Conservation (phyloP, 2,888 invertebrate genomes). For the Liodrosophila aerea region DNA sequence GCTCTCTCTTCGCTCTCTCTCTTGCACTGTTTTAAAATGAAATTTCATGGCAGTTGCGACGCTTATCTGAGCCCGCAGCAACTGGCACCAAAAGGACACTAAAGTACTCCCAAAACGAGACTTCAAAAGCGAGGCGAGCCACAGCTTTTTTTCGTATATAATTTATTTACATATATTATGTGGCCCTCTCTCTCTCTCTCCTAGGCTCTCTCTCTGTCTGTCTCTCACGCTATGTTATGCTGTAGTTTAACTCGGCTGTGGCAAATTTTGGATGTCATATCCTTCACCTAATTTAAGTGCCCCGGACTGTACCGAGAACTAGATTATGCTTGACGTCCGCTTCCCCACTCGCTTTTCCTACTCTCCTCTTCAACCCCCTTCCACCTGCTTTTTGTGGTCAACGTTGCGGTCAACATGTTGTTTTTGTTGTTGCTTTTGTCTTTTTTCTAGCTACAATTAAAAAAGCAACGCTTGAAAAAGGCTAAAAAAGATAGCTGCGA, state of each 20-base stretch:
- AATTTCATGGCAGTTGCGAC: constrained; percentile 29
- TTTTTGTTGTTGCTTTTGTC: background rate
- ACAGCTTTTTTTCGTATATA: constrained; percentile 4
- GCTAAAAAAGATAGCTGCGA: background rate
- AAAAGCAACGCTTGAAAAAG: constrained; percentile 16
- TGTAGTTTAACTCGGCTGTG: too few relatives aligned
- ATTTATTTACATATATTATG: constrained; percentile 20
- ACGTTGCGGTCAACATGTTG: constrained; percentile 23
- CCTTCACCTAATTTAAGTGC: constrained; percentile 66
- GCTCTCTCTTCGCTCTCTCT: background rate
- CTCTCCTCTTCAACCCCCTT: background rate
- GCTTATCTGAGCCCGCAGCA: constrained; percentile 17
- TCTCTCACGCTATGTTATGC: constrained; percentile 18
- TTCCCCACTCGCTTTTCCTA: constrained; percentile 1
- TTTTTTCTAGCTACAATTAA: constrained; percentile 38
- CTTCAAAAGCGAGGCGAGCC: background rate
- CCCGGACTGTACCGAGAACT: constrained; percentile 30
- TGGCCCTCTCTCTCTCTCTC: background rate
- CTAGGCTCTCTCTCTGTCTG: background rate
- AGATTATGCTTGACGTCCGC: constrained; percentile 62
- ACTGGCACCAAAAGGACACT: background rate
- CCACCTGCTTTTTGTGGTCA: constrained; percentile 27
- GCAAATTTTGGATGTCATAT: constrained; percentile 48
- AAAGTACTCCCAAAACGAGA: constrained; percentile 2
- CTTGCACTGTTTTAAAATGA: constrained; percentile 19